Base-by-base conservation (phyloP, 1,140 invertebrate species). In the Trichoplusia ni region DNA sequence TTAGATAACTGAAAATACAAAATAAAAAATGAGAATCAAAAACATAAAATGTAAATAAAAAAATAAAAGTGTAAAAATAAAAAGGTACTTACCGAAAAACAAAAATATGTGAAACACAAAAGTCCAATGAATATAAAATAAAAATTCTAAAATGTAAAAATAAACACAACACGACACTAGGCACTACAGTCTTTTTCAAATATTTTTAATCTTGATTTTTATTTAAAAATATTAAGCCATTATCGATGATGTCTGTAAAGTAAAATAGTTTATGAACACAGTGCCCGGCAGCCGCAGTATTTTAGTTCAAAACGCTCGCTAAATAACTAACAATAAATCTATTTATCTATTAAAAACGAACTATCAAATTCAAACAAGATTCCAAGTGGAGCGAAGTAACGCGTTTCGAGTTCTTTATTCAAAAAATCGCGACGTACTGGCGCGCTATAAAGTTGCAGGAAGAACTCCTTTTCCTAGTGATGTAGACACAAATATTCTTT, bases 101-200 rank as follows among this genome's bases (percentile, higher is more conserved):
- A 78, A 71, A 65, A 67, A 82, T 83, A 72, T 72, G 69, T 78
- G 76, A 79, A 84, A 80, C 81, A 81, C 79, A 82, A 86, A 75
- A 81, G 85, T 88, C 85, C 85, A 84, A 82, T 71, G 35, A 71
- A 83, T 79, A 73, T 73, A 40, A 59, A 58, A 67, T 62, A 69
- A 73, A 72, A 72, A 60, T 56, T 73, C 60, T 76, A 79, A 84
- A 72, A 75, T 74, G 61, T 73, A 71, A 71, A 81, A 74, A 64
- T 73, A 79, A 47, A 81, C 85, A 88, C 87, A 82, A 86, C 87
- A 90, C 87, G 85, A 77, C 85, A 87, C 84, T 83, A 79, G 69
- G 69, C 87, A 90, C 87, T 78, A 80, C 71, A 84, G 86, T 87
- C 67, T 79, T 80, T 72, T 74, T 67, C 61, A 73, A 75, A 79